These are phyloP conservation scores for Antitype chi DNA, from an alignment of 2,888 invertebrate species.

Conservation along the genomic window DNA sequence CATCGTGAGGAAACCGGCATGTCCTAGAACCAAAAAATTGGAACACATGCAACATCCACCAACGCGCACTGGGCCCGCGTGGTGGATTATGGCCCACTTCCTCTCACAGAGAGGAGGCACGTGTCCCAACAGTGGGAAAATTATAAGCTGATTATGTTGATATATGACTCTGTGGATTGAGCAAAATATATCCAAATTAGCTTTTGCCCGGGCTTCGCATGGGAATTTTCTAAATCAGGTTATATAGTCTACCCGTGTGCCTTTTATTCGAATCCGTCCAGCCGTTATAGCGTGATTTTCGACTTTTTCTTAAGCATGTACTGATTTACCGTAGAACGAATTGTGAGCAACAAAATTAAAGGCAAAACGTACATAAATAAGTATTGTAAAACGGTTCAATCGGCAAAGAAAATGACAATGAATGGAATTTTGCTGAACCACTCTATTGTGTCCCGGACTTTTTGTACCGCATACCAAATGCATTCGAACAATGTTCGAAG, in stretches of 20 bases:
- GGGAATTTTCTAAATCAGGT: background rate
- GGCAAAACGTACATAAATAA: background rate
- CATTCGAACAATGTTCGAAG: slow-evolving; percentile 49
- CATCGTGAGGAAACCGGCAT: too few relatives aligned
- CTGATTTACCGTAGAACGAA: background rate
- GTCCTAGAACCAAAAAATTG: too few relatives aligned
- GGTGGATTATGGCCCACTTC: too few relatives aligned
- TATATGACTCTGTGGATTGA: background rate
- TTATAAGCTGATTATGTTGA: too few relatives aligned
- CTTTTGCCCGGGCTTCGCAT: background rate
- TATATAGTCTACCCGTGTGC: background rate
- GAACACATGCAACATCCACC: too few relatives aligned
- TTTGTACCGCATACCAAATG: slow-evolving; percentile 49
- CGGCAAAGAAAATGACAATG: slow-evolving; percentile 27
- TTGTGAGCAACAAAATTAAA: background rate
- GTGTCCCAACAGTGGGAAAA: too few relatives aligned
- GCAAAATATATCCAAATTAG: background rate
- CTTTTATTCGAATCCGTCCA: background rate
- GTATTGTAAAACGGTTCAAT: slow-evolving; percentile 6
- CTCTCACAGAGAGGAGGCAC: too few relatives aligned
- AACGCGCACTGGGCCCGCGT: too few relatives aligned
- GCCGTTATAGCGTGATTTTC: background rate
- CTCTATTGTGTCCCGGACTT: slow-evolving; percentile 31
- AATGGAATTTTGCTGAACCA: slow-evolving; percentile 32
- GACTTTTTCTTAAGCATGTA: background rate